phyloP scores from a whole-genome alignment of 1,140 invertebrate species.

The Bombus soroeensis region DNA sequence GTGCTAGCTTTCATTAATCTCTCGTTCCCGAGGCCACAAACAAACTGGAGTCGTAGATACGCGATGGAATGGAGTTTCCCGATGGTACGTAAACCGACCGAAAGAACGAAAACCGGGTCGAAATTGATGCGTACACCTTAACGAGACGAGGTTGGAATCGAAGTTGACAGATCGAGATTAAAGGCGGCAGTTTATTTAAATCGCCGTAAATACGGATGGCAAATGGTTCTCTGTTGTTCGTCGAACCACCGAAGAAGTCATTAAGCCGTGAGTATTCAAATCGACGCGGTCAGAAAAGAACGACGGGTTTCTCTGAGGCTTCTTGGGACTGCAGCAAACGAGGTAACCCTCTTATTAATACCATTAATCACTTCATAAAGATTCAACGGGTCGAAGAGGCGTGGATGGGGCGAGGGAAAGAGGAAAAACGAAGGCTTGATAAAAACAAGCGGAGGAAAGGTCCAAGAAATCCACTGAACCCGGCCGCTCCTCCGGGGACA shows the following conservation, averaged over 20 bases:
- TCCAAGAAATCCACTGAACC: slow-evolving; percentile 59
- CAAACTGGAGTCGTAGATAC: not conserved
- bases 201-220: no score
- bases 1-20: slow-evolving; percentile 56
- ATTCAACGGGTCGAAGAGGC: slow-evolving; percentile 1
- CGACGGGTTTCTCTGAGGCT: slow-evolving; percentile 10
- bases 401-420: not conserved
- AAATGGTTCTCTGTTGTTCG: not conserved
- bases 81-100: not conserved
- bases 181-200: not conserved
- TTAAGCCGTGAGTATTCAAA: slow-evolving; percentile 49
- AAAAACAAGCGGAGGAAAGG: slow-evolving; percentile 28
- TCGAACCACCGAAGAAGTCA: slow-evolving; percentile 18
- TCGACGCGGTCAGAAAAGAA: slow-evolving; percentile 23
- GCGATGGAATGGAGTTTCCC: not conserved
- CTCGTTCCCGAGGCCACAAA: slow-evolving; percentile 20
- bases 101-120: not conserved
- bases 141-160: not conserved
- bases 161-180: slow-evolving; percentile 7
- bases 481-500: slow-evolving; percentile 35
- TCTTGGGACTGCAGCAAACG: not conserved
- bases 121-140: not conserved
- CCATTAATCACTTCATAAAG: slow-evolving; percentile 69
- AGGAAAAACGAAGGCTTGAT: slow-evolving; percentile 53
- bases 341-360: slow-evolving; percentile 68